These are phyloP conservation scores for Lasaia peninsularis DNA, from an alignment of 1,140 invertebrate species.

Conservation along the genomic window DNA sequence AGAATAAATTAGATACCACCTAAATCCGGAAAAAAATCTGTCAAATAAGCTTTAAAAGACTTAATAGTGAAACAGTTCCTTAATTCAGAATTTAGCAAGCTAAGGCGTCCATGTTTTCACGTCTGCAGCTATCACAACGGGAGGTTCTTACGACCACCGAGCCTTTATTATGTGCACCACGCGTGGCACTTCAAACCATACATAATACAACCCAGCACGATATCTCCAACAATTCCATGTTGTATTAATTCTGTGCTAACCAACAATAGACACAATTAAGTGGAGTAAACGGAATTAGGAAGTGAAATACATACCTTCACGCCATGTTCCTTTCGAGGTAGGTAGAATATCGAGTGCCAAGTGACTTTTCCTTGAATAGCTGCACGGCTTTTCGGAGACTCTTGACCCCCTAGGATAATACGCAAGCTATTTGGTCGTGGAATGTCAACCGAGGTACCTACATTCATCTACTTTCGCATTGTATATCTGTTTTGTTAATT, in stretches of 20 bases:
- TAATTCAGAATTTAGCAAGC: conserved; percentile 48
- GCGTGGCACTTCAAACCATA: conserved; percentile 7
- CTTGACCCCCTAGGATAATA: too few relatives aligned
- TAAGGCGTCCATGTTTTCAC: conserved; percentile 58
- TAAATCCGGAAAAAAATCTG: too few relatives aligned
- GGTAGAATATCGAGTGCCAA: too few relatives aligned
- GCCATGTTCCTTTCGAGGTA: too few relatives aligned
- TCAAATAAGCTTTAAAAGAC: background rate
- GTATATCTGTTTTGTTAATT: too few relatives aligned
- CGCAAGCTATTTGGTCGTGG: too few relatives aligned
- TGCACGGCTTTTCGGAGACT: too few relatives aligned
- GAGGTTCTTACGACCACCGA: conserved; percentile 47
- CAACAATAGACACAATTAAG: background rate
- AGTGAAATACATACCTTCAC: too few relatives aligned
- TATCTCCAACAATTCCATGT: conserved; percentile 28
- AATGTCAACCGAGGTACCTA: too few relatives aligned
- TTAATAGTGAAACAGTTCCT: conserved; percentile 33
- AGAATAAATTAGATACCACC: too few relatives aligned
- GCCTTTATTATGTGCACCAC: conserved; percentile 39
- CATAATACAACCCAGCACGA: conserved; percentile 32
- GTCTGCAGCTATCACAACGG: conserved; percentile 52
- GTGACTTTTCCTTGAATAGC: too few relatives aligned
- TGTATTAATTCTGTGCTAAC: background rate
- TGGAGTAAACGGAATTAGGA: background rate
- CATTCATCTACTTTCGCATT: too few relatives aligned